Evolutionary conservation across 2,888 invertebrate genomes (phyloP).

Genomic region (Eubasilissa splendida): DNA sequence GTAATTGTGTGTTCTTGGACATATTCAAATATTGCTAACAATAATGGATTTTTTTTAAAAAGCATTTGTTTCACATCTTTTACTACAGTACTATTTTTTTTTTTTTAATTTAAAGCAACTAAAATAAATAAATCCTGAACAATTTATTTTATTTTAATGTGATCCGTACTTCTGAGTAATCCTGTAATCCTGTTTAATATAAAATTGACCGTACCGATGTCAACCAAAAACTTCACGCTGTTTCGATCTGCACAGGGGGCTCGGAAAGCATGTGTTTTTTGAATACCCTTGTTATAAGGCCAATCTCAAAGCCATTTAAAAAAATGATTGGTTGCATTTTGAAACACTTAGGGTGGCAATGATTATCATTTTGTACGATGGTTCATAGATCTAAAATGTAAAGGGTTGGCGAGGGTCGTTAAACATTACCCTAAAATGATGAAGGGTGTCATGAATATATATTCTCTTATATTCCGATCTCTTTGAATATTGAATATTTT

Average conservation of each 20-base stretch:
- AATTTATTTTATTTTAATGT: no score
- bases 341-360: slow-evolving; percentile 24
- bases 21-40: no score
- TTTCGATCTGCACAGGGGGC: slow-evolving; percentile 25
- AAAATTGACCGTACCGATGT: slow-evolving; percentile 24
- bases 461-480: neutral
- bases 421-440: slow-evolving; percentile 14
- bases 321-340: slow-evolving; percentile 40
- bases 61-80: no score
- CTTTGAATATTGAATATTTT: slow-evolving; percentile 16
- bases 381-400: neutral
- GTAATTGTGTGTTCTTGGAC: no score
- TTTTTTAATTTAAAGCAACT: no score
- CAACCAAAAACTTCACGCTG: slow-evolving; percentile 37
- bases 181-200: neutral
- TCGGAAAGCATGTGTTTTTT: slow-evolving; percentile 23
- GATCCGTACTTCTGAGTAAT: no score
- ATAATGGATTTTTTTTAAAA: no score
- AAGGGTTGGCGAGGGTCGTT: slow-evolving; percentile 20
- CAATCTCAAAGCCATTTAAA: slow-evolving; percentile 38
- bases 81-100: no score
- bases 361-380: slow-evolving; percentile 24
- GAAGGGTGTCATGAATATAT: slow-evolving; percentile 24
- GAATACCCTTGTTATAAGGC: slow-evolving; percentile 34
- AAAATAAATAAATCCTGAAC: no score